These are phyloP conservation scores for Belonocnema kinseyi DNA, from an alignment of 1,140 invertebrate species.

Conservation along the genomic window DNA sequence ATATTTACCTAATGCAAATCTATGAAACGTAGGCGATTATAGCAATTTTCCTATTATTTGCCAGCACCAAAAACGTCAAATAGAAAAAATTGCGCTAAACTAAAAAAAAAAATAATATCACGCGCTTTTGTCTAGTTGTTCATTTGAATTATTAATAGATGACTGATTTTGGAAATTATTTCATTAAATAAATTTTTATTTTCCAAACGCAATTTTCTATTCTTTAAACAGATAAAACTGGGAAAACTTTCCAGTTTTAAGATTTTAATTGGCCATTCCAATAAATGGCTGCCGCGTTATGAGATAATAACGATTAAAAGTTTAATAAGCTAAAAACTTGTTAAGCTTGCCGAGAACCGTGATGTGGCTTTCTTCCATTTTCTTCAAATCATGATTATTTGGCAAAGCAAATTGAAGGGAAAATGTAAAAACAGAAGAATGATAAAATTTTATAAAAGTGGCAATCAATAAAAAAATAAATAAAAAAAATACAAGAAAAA, in stretches of 20 bases:
- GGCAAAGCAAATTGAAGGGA: constrained; percentile 4
- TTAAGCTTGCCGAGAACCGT: constrained; percentile 52
- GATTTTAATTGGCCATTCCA: constrained; percentile 57
- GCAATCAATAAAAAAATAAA: background rate
- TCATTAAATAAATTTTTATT: background rate
- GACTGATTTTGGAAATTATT: no score
- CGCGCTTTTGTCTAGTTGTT: no score
- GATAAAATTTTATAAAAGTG: background rate
- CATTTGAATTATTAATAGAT: no score
- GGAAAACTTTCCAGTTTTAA: constrained; percentile 42
- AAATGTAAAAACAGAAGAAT: background rate
- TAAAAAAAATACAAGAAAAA: constrained; percentile 4
- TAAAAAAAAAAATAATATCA: no score
- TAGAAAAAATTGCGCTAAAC: no score
- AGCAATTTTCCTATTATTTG: no score
- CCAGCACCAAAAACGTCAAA: no score
- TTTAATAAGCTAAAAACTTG: constrained; percentile 62
- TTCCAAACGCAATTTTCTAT: background rate
- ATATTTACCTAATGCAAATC: no score
- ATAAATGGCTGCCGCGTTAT: constrained; percentile 54
- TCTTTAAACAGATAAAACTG: background rate
- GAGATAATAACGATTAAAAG: constrained; percentile 62
- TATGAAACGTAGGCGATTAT: no score
- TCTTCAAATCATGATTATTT: constrained; percentile 30
- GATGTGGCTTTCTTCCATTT: constrained; percentile 40